Evolutionary conservation across 2,888 invertebrate species (phyloP), one percentile per base, ranked within the genome.

Genomic region (Caenorhabditis macrosperma): DNA sequence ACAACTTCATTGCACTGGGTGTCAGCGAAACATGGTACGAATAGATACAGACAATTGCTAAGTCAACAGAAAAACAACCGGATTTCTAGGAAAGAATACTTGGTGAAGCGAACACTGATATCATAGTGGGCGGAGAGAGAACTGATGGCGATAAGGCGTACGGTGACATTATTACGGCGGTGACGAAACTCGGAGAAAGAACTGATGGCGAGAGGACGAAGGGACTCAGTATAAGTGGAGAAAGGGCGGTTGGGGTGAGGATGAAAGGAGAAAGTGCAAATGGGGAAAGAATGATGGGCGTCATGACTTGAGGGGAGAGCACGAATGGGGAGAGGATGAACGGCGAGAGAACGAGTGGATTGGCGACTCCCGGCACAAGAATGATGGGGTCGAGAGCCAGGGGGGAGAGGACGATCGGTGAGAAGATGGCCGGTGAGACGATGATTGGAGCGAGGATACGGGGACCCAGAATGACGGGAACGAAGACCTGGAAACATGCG

Each of bases 221-320:
- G 9, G 82, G 81, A 3, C 74, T 71, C 15, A 81, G 46, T 24
- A 83, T 78, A 26, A 80, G 26, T 15, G 83, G 80, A 1, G 80
- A 80, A 2, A 82, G 63, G 10, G 63, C 80, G 9, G 60, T 67
- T n/a, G 84, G 84, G 3, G 79, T 82, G 22, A 82, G 52, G 30
- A 82, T 75, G 24, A 83, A 78, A 2, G 81, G 81, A 15, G 77
- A 80, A 2, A 82, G 60, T 3, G 71, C 69, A 28, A 84, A 84
- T 1, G 88, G 88, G 3, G 82, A 83, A 1, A 88, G 54, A 17
- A 88, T 82, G 15, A 87, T 54, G 1, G 88, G 87, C 6, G 85
- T 84, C 60, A 83, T 81, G 6, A 84, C 85, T 54, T 85, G 81
- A 2, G 87, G 87, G 3, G 86, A 86, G 2, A 85, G 64, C 9